These are phyloP conservation scores for Cuniculus paca DNA, from an alignment of 2,797 vertebrate genomes.

Conservation along the genomic window DNA sequence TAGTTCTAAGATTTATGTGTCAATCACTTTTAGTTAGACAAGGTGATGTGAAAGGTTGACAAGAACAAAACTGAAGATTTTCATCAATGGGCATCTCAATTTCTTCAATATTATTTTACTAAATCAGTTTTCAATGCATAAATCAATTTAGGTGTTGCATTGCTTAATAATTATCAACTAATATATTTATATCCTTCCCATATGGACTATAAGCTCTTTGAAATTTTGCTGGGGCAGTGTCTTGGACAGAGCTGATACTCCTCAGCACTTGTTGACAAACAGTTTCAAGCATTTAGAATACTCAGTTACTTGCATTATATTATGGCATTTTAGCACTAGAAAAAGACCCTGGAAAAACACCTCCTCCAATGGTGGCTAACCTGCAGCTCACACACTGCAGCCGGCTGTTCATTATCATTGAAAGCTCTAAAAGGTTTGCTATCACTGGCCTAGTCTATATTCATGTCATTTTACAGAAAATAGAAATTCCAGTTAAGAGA, in stretches of 20 bases:
- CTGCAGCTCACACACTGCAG: background rate
- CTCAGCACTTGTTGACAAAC: conserved; percentile 9
- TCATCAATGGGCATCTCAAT: background rate
- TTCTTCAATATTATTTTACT: conserved; percentile 39
- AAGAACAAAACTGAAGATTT: conserved; percentile 6
- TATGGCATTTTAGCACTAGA: background rate
- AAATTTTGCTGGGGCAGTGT: background rate
- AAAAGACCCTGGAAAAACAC: background rate
- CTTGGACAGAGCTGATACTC: background rate
- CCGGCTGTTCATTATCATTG: background rate
- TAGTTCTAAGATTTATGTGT: background rate
- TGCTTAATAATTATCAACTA: conserved; percentile 39
- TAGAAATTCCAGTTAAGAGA: background rate
- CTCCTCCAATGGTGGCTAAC: background rate
- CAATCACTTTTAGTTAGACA: conserved; percentile 28
- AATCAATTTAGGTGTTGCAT: background rate
- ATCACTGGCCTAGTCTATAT: background rate
- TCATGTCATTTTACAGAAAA: background rate
- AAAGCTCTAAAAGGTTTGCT: background rate
- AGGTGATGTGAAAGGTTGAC: background rate
- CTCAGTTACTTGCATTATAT: background rate
- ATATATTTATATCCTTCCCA: background rate
- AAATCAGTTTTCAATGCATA: background rate
- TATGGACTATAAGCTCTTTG: background rate
- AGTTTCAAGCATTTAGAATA: conserved; percentile 1